These are phyloP conservation scores for Dendrolimus pini DNA, from an alignment of 2,888 invertebrate genomes.

Conservation along the genomic window DNA sequence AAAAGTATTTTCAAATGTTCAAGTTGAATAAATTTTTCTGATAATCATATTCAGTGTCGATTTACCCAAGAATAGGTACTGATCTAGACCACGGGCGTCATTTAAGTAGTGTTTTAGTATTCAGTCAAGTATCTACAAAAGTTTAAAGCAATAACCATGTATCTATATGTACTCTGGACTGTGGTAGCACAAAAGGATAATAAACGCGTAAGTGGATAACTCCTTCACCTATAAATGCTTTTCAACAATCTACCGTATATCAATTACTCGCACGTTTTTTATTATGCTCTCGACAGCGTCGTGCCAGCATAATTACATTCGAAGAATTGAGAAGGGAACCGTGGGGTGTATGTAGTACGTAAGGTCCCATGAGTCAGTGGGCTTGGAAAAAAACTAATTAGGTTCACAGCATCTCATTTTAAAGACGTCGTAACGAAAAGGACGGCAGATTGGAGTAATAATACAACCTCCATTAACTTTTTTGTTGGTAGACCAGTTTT, in stretches of 20 bases:
- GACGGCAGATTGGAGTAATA: conserved; percentile 23
- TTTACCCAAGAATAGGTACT: no score
- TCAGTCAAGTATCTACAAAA: no score
- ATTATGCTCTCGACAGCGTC: conserved; percentile 16
- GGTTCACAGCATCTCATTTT: conserved; percentile 26
- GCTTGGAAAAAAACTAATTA: conserved; percentile 35
- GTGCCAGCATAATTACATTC: conserved; percentile 60
- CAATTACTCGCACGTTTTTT: conserved; percentile 39
- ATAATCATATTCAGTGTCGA: no score
- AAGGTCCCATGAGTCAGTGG: conserved; percentile 52
- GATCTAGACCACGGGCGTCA: no score
- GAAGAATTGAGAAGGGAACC: conserved; percentile 60
- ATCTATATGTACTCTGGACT: no score
- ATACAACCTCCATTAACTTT: conserved; percentile 53
- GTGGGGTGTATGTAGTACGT: conserved; percentile 51
- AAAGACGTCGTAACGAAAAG: conserved; percentile 22
- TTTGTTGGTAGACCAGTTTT: conserved; percentile 37
- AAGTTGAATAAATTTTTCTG: no score
- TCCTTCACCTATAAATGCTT: no score
- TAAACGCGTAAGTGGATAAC: no score
- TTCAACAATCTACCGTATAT: conserved; percentile 15
- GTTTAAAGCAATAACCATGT: no score
- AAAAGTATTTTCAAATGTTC: no score
- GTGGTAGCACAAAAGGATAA: no score
- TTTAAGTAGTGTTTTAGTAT: no score